Conservation (phyloP, 2,113 vertebrate genomes). For the Hucho hucho region DNA sequence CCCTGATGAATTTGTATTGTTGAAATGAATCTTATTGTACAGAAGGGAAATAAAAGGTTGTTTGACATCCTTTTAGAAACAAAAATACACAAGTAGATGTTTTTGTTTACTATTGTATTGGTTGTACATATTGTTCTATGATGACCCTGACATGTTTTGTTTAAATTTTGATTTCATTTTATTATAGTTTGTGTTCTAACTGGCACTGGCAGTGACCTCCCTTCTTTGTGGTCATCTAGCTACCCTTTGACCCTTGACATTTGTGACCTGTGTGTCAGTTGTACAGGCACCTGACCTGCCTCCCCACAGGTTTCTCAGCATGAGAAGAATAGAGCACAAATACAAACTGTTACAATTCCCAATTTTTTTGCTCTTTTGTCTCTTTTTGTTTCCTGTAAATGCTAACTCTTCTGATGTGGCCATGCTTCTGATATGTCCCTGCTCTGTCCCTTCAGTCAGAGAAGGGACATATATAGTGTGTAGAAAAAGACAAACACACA, state of each 20-base stretch:
- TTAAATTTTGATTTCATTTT: slow-evolving; percentile 32
- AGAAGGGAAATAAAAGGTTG: slow-evolving; percentile 80
- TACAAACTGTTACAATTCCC: slow-evolving; percentile 71
- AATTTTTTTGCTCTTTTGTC: slow-evolving; percentile 53
- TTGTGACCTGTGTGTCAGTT: slow-evolving; percentile 58
- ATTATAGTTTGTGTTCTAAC: slow-evolving; percentile 52
- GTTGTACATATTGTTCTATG: slow-evolving; percentile 89
- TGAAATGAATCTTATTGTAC: slow-evolving; percentile 86
- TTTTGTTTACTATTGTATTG: slow-evolving; percentile 80
- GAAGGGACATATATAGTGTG: neutral
- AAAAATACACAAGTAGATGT: slow-evolving; percentile 75
- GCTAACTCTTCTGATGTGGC: slow-evolving; percentile 16
- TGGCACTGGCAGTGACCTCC: slow-evolving; percentile 57
- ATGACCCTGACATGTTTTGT: slow-evolving; percentile 57
- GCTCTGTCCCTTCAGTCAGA: neutral
- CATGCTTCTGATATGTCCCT: neutral
- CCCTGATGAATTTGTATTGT: slow-evolving; percentile 83
- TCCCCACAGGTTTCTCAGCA: slow-evolving; percentile 57
- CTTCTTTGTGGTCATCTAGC: slow-evolving; percentile 26
- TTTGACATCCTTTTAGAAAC: slow-evolving; percentile 80
- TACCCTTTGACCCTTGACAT: slow-evolving; percentile 37
- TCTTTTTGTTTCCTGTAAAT: slow-evolving; percentile 53
- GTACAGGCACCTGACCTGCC: slow-evolving; percentile 37
- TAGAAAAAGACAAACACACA: too few species aligned
- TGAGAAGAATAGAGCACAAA: slow-evolving; percentile 74